phyloP scores from a whole-genome alignment of 2,888 invertebrate genomes.

The Stenurella melanura region DNA sequence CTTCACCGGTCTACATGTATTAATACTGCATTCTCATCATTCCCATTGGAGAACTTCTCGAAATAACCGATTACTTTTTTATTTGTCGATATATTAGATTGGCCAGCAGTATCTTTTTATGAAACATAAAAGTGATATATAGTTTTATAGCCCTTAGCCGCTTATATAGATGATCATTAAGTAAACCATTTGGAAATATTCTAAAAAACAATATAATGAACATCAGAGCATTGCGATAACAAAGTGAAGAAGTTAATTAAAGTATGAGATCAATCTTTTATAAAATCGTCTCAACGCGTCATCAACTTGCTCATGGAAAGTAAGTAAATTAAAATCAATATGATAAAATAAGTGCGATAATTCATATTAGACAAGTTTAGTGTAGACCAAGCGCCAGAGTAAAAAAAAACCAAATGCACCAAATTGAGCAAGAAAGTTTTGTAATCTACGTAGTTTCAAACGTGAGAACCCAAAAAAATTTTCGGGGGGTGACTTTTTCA shows the following conservation, averaged over 20 bases:
- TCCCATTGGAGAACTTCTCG: background rate
- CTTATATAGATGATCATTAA: background rate
- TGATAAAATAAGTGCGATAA: too few relatives aligned
- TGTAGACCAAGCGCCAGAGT: too few relatives aligned
- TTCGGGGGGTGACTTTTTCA: too few relatives aligned
- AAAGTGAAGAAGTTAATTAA: background rate
- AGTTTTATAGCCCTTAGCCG: background rate
- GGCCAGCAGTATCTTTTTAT: background rate
- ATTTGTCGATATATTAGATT: background rate
- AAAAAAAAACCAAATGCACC: too few relatives aligned
- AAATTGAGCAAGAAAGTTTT: too few relatives aligned
- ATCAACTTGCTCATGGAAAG: too few relatives aligned
- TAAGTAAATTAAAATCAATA: too few relatives aligned
- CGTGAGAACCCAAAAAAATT: too few relatives aligned
- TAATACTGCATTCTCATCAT: background rate
- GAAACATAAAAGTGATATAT: constrained; percentile 1
- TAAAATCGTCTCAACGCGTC: too few relatives aligned
- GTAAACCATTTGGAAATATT: background rate
- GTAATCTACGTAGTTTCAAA: too few relatives aligned
- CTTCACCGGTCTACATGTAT: background rate
- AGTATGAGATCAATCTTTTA: background rate
- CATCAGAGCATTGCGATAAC: background rate
- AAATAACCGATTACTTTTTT: constrained; percentile 5
- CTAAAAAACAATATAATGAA: background rate
- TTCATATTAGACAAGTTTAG: too few relatives aligned